Conservation (phyloP, 1,140 invertebrate genomes). For the Euura saliciscinereae region DNA sequence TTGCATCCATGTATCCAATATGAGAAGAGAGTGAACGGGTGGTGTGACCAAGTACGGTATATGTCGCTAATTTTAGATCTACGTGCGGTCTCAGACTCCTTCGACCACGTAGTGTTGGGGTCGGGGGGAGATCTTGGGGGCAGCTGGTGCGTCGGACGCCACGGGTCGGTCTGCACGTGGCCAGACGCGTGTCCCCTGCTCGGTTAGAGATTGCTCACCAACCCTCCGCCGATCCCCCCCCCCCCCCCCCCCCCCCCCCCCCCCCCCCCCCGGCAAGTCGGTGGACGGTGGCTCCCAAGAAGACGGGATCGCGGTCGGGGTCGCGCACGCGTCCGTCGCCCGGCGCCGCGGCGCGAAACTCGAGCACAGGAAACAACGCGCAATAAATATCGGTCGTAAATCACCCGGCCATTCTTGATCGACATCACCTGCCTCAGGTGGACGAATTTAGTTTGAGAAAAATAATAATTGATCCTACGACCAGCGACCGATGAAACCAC, state of each 20-base stretch:
- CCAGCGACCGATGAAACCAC: too few relatives aligned
- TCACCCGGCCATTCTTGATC: neutral
- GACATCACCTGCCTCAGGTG: too few relatives aligned
- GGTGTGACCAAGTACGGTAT: neutral
- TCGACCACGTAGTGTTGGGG: neutral
- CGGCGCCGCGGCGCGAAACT: neutral
- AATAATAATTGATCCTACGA: too few relatives aligned
- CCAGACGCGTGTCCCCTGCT: neutral
- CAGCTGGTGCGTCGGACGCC: neutral
- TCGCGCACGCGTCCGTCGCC: neutral
- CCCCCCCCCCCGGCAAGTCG: neutral
- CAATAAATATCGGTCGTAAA: neutral
- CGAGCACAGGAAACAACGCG: neutral
- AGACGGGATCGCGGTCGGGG: neutral
- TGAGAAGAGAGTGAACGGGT: neutral
- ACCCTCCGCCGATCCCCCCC: neutral
- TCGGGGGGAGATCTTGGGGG: neutral
- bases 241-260: neutral
- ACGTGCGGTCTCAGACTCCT: neutral
- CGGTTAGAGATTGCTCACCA: neutral
- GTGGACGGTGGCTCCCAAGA: neutral
- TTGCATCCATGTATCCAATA: too few relatives aligned
- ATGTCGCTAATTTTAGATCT: conserved; percentile 3
- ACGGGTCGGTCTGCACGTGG: neutral
- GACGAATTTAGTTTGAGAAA: too few relatives aligned